Evolutionary conservation across 2,113 vertebrate species (phyloP).

Genomic region (Semnornis frantzii): DNA sequence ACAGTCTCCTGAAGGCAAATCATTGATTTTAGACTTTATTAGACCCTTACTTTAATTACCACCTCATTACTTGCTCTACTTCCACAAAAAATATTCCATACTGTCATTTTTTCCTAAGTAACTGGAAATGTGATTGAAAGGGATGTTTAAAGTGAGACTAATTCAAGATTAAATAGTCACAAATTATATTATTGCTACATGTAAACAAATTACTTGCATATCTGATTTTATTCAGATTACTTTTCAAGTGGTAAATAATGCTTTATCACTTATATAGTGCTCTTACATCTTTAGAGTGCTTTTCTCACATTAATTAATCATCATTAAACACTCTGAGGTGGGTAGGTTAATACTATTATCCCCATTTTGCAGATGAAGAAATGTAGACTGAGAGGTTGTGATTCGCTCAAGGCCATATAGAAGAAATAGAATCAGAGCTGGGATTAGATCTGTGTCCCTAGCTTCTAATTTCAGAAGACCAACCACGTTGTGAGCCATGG

Average conservation of each 20-base stretch:
- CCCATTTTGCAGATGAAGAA: constrained; percentile 72
- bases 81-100: constrained; percentile 57
- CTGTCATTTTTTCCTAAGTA: constrained; percentile 63
- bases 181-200: constrained; percentile 72
- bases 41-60: constrained; percentile 52
- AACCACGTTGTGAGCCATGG: not conserved
- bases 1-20: constrained; percentile 19
- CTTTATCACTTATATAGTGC: constrained; percentile 71
- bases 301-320: constrained; percentile 73
- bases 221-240: constrained; percentile 74
- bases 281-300: constrained; percentile 72
- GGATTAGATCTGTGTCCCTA: constrained; percentile 54
- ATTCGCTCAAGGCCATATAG: constrained; percentile 57
- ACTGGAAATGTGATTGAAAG: constrained; percentile 66
- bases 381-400: constrained; percentile 55
- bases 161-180: constrained; percentile 73
- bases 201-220: constrained; percentile 73
- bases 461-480: constrained; percentile 45
- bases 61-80: constrained; percentile 50
- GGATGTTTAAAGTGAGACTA: constrained; percentile 67
- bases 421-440: constrained; percentile 30
- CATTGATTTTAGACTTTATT: constrained; percentile 45
- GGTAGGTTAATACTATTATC: constrained; percentile 70
- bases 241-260: constrained; percentile 76
- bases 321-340: constrained; percentile 65